A percentile compares a stretch with the other conserved stretches of the same genome.
phyloP scores from a whole-genome alignment of 1,140 invertebrate species.

The Drosophila grimshawi region DNA sequence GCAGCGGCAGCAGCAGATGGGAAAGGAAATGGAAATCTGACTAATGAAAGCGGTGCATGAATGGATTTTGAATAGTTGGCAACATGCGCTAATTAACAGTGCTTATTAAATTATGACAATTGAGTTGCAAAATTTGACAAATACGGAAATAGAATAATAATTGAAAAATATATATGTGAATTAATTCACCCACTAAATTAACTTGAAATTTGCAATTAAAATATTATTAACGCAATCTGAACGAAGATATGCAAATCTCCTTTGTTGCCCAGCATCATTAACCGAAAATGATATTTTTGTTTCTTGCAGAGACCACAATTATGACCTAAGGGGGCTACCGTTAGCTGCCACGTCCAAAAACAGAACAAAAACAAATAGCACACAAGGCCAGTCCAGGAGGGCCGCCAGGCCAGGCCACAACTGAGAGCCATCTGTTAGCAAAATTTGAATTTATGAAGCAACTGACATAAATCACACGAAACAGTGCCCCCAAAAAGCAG shows the following conservation, averaged over 20 bases:
- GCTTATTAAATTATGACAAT: constrained; percentile 35
- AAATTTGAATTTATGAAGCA: constrained; percentile 44
- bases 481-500: constrained; percentile 4
- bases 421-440: constrained; percentile 27
- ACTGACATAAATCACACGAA: constrained; percentile 47
- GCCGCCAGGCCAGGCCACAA: constrained; percentile 18
- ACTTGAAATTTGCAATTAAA: constrained; percentile 9
- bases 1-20: background rate
- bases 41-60: background rate
- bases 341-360: constrained; percentile 1
- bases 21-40: background rate
- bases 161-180: constrained; percentile 3
- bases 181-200: background rate
- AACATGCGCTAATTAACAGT: constrained; percentile 36
- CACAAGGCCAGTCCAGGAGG: constrained; percentile 23
- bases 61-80: constrained; percentile 7
- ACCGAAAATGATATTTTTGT: constrained; percentile 14
- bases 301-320: constrained; percentile 16
- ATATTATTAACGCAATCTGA: background rate
- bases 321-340: constrained; percentile 26
- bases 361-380: background rate
- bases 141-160: background rate
- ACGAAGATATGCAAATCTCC: background rate
- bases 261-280: constrained; percentile 17
- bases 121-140: constrained; percentile 17